These are phyloP conservation scores for Podiceps cristatus DNA, from an alignment of 2,113 vertebrate genomes.

Conservation along the genomic window DNA sequence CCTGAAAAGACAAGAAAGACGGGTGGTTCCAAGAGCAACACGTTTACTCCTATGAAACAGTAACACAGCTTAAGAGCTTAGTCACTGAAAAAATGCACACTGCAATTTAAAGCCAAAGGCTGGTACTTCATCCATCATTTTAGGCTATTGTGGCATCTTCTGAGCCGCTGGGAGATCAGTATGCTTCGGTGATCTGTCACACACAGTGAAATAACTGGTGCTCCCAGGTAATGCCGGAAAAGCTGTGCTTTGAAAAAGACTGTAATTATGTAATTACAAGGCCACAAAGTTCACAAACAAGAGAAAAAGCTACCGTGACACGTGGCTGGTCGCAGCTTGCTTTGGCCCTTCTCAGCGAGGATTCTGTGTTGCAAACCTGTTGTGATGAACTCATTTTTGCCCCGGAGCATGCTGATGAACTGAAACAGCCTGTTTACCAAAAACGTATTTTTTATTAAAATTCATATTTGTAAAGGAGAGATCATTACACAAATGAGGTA, in stretches of 20 bases:
- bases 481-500: conserved; percentile 65
- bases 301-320: background rate
- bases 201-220: background rate
- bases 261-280: background rate
- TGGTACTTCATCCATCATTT: background rate
- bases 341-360: background rate
- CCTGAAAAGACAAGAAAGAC: conserved; percentile 23
- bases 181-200: background rate
- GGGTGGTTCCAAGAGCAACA: background rate
- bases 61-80: background rate
- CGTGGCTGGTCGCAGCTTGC: background rate
- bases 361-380: background rate
- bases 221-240: background rate
- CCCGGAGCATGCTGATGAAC: background rate
- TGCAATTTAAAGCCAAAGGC: background rate
- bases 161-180: background rate
- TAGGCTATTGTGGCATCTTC: background rate
- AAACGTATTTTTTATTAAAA: conserved; percentile 53
- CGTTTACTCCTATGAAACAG: background rate
- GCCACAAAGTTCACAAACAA: background rate
- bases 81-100: background rate
- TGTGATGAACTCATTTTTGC: background rate
- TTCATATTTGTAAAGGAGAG: conserved; percentile 15
- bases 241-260: background rate
- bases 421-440: conserved; percentile 20